Conservation (phyloP, 2,113 vertebrate species). For the Oncorhynchus keta region DNA sequence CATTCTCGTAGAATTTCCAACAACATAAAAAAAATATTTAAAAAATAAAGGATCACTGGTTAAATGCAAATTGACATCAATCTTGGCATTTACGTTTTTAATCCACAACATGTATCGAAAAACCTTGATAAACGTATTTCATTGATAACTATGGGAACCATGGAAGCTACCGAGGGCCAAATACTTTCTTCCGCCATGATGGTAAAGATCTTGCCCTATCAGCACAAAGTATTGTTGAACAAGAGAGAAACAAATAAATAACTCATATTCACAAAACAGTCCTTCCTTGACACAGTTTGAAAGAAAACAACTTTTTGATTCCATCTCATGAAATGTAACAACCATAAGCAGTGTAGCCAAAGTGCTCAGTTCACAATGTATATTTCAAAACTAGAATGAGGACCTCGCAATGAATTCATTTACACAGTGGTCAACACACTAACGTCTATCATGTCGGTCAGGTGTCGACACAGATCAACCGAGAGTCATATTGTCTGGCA, state of each 20-base stretch:
- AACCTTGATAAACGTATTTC: slow-evolving; percentile 9
- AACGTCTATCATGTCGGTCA: too few relatives aligned
- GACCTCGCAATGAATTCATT: too few relatives aligned
- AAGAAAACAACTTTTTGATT: slow-evolving; percentile 5
- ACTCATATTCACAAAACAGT: background rate
- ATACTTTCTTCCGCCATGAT: slow-evolving; percentile 32
- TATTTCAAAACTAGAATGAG: too few relatives aligned
- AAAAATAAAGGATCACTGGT: slow-evolving; percentile 20
- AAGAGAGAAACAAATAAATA: slow-evolving; percentile 34
- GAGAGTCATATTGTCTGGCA: too few relatives aligned
- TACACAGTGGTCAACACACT: too few relatives aligned
- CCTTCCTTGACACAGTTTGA: slow-evolving; percentile 14
- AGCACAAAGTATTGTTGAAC: slow-evolving; percentile 43
- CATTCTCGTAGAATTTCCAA: too few relatives aligned
- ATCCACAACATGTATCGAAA: slow-evolving; percentile 8
- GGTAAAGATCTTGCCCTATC: slow-evolving; percentile 50
- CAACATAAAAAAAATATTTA: background rate
- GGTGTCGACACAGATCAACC: too few relatives aligned
- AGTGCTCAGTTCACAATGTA: too few relatives aligned
- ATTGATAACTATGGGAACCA: slow-evolving; percentile 18
- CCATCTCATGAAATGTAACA: background rate
- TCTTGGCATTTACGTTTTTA: slow-evolving; percentile 17
- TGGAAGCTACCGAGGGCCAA: slow-evolving; percentile 20
- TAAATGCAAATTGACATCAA: background rate
- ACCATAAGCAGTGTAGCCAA: too few relatives aligned